Percentiles rank a stretch among this genome's conserved stretches.
phyloP scores from a whole-genome alignment of 1,140 invertebrate species.

The Sweltsa coloradensis region DNA sequence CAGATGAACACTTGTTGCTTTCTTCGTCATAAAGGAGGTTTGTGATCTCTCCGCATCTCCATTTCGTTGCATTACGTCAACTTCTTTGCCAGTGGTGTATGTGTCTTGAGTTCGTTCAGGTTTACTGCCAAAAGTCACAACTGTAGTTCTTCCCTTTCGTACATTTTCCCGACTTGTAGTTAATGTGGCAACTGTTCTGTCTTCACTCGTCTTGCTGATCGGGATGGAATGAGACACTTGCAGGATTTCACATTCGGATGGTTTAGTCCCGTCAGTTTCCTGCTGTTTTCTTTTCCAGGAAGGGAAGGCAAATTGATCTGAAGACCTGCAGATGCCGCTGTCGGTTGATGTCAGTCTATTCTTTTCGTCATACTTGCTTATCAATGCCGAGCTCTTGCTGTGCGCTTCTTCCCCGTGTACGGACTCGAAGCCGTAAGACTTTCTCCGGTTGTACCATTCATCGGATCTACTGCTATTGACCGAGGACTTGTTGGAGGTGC shows the following conservation, averaged over 20 bases:
- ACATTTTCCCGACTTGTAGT: constrained; percentile 3
- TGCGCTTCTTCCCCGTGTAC: constrained; percentile 31
- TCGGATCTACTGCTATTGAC: constrained; percentile 32
- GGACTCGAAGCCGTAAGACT: constrained; percentile 61
- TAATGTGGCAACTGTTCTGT: not conserved
- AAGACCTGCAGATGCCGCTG: constrained; percentile 54
- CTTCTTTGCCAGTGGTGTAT: no score
- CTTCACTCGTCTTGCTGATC: not conserved
- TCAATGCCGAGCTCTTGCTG: not conserved
- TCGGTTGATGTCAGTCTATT: constrained; percentile 43
- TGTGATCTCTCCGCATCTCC: no score
- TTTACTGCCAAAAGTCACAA: constrained; percentile 14
- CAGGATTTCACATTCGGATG: not conserved
- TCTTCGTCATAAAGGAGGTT: no score
- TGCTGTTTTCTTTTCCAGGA: constrained; percentile 1
- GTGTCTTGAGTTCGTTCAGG: no score
- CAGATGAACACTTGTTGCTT: no score
- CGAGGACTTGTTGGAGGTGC: constrained; percentile 27
- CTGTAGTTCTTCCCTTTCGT: constrained; percentile 12
- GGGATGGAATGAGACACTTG: not conserved
- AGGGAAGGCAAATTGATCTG: constrained; percentile 36
- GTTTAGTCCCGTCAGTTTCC: not conserved
- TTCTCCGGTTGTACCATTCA: constrained; percentile 54
- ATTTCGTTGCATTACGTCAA: no score
- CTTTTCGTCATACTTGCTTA: constrained; percentile 14